Evolutionary conservation across 1,140 invertebrate species (phyloP), one percentile per base, ranked within the genome.

Genomic region (Tetramorium alpestre): DNA sequence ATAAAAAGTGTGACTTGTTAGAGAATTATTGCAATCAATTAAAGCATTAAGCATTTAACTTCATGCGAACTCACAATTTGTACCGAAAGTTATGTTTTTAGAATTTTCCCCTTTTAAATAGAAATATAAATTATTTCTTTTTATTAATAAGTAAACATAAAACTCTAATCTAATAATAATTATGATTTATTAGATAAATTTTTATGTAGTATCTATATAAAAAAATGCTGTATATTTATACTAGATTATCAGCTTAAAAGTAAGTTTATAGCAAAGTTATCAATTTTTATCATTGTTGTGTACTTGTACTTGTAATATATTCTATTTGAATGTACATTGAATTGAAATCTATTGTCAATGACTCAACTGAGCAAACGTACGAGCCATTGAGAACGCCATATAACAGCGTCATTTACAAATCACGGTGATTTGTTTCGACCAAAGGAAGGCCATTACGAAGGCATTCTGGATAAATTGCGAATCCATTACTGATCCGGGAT

Each of bases 361-460:
- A 51, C 16, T 77, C 33, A 10, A 78, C 51, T 33, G 25, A 58
- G 41, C 38, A 72, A 82, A 13, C 33, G 28, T 65, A 76, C n/a
- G 41, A 47, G n/a, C 70, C n/a, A 75, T 77, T 85, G 49, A 54
- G 33, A 77, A 44, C 72, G 22, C 13, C n/a, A 54, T 75, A 33
- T 38, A 84, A 84, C 69, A 44, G 18, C 47, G 70, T 47, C 28
- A 28, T 22, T 85, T 77, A 76, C 82, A 85, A 85, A 77, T 65
- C 28, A 85, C 47, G 16, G 56, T 25, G 56, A 76, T 75, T 51
- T 54, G 82, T 85, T 38, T 64, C 82, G 13, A 13, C 38, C 44
- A 41, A 49, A 85, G 33, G 56, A 47, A 47, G 22, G 25, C 22
- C 10, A 38, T 60, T 49, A 70, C 10, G 16, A 51, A 85, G 28